Evolutionary conservation across 2,797 vertebrate species (phyloP), one percentile per base, ranked within the genome.

Genomic region (Pseudomugil gertrudae): DNA sequence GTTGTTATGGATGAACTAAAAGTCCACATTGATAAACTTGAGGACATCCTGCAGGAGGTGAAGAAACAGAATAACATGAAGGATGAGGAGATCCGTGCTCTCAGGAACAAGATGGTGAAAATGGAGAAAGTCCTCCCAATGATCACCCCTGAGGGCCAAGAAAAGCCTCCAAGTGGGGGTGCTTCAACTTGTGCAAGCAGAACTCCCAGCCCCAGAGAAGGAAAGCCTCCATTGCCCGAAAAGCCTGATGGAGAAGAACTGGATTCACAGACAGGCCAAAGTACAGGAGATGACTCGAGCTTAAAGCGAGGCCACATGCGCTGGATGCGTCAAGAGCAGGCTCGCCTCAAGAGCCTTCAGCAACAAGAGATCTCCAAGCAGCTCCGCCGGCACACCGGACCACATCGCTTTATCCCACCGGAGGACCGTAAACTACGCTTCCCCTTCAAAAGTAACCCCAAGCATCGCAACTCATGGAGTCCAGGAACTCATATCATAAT

Each of bases 1-100:
- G 83, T 80, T 10, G 97, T 98, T 7, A 95, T 99, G 89, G 97
- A 98, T 26, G 98, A 99, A 63, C 94, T 99, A 10, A 98, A 96
- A 86, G 95, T 98, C 70, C 98, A 99, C 55, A 98, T 99, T 58
- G 97, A 99, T 85, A 98, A 99, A 79, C 91, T 99, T 54, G 98
- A 99, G 84, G 98, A 99, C 79, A 97, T 99, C 86, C 84, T 99
- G 80, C 96, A 98, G 0, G 98, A 99, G 81, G 98, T 99, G 33
- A 99, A 99, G 89, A 96, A 96, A 64, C 98, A 99, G 85, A 99
- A 99, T 78, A 99, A 98, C 71, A 95, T 95, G 95, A 99, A 99
- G 84, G 98, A 99, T 0, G 97, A 98, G 84, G 98, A 99, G 90
- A 99, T 99, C 74, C 95, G 95, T 38, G 91, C 95, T 43, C 94